phyloP scores from a whole-genome alignment of 2,888 invertebrate genomes.

The Habrosyne pyritoides region DNA sequence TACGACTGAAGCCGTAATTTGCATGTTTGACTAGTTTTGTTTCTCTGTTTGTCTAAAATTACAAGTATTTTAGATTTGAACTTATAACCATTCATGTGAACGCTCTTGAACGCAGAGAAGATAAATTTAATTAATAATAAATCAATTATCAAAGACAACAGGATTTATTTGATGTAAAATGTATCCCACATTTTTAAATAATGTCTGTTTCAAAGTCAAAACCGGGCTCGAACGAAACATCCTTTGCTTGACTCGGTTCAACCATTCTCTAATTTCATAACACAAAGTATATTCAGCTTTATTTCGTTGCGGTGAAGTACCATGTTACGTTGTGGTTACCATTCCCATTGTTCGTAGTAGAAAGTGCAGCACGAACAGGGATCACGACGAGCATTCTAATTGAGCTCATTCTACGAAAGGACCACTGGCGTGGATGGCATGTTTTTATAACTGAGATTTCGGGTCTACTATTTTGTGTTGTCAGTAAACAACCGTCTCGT shows the following conservation, averaged over 20 bases:
- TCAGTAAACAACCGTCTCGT: background rate
- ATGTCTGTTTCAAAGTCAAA: slow-evolving; percentile 4
- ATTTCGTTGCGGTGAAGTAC: slow-evolving; percentile 30
- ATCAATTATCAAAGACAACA: no score
- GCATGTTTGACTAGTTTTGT: no score
- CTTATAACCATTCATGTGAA: no score
- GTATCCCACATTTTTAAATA: background rate
- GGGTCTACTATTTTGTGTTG: slow-evolving; percentile 10
- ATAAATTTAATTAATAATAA: no score
- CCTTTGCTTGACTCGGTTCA: slow-evolving; percentile 29
- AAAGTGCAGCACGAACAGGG: slow-evolving; percentile 61
- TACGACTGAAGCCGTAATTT: no score
- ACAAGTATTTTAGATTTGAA: no score
- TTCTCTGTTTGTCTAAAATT: no score
- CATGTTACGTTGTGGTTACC: slow-evolving; percentile 29
- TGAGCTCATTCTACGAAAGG: slow-evolving; percentile 45
- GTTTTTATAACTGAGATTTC: slow-evolving; percentile 19
- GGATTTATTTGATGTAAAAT: no score
- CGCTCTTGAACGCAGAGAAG: no score
- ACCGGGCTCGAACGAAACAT: slow-evolving; percentile 6
- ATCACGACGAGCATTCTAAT: slow-evolving; percentile 65
- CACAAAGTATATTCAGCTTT: slow-evolving; percentile 34
- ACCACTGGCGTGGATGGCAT: slow-evolving; percentile 19
- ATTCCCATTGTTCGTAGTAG: slow-evolving; percentile 57
- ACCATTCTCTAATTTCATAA: slow-evolving; percentile 16